These are phyloP conservation scores for Heliothis subflexa DNA, from an alignment of 1,140 invertebrate genomes.

Conservation along the genomic window DNA sequence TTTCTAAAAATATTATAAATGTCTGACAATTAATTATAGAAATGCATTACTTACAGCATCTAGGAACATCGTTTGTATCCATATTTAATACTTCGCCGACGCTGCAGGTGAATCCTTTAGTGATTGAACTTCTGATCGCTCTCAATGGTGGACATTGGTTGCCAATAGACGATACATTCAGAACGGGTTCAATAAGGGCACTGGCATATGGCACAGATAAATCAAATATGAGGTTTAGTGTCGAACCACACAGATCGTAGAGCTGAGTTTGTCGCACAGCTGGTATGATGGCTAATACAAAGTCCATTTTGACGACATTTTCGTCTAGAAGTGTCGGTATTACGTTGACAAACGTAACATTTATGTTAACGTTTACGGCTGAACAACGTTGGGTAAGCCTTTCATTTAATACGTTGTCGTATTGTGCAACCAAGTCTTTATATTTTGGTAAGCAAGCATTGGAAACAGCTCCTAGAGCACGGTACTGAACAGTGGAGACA, in stretches of 20 bases:
- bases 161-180: slow-evolving; percentile 95
- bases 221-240: slow-evolving; percentile 97
- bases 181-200: slow-evolving; percentile 94
- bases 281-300: slow-evolving; percentile 94
- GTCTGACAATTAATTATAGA: too few relatives aligned
- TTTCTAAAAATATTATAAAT: too few relatives aligned
- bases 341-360: slow-evolving; percentile 95
- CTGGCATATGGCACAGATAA: slow-evolving; percentile 96
- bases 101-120: slow-evolving; percentile 96
- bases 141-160: slow-evolving; percentile 96
- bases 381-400: slow-evolving; percentile 96
- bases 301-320: slow-evolving; percentile 95
- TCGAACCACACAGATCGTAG: slow-evolving; percentile 97
- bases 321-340: slow-evolving; percentile 92
- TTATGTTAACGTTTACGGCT: slow-evolving; percentile 97
- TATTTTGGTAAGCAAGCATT: slow-evolving; percentile 94
- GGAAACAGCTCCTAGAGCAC: slow-evolving; percentile 95
- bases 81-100: slow-evolving; percentile 97
- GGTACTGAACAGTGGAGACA: slow-evolving; percentile 94
- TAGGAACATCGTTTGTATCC: slow-evolving; percentile 95
- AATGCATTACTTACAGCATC: slow-evolving; percentile 92
- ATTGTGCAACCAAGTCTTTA: slow-evolving; percentile 92
- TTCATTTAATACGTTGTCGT: slow-evolving; percentile 93
- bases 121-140: slow-evolving; percentile 94
- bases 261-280: slow-evolving; percentile 94